Evolutionary conservation across 1,140 invertebrate species (phyloP), one percentile per base, ranked within the genome.

Genomic region (Helicoverpa armigera): DNA sequence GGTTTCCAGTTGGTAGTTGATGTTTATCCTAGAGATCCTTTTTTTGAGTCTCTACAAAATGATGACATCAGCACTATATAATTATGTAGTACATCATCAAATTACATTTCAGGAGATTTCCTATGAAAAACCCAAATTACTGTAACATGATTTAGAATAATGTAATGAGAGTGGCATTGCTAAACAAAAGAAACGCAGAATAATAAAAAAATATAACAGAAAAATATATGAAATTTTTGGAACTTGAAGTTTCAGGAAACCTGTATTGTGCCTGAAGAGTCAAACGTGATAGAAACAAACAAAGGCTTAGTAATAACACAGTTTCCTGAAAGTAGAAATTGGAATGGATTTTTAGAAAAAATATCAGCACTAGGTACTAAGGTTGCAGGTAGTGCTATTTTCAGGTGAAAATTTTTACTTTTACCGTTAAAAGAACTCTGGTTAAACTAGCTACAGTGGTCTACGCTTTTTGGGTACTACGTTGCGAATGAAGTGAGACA

Each of bases 221-320:
- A 35, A 50, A 14, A 48, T 7, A 50, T 67, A 65, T 65, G 3
- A 48, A 18, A 48, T 11, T 10, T 43, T 50, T n/a, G 4, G 10
- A 50, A 67, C 7, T 23, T 5, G 2, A 29, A 18, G 16, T 67
- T 23, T 48, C 48, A 43, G 63, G 43, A 67, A 50, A 12, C 16
- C 0, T 67, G 18, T 67, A 0, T 67, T 3, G 9, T 67, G 18
- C 63, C 43, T 50, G 43, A 50, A 67, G 43, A 35, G 4, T 50
- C 43, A 50, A 67, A 67, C 35, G 14, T 67, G 35, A 67, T 48
- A 48, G 53, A 14, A 53, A 53, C 50, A 70, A 70, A 53, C 18
- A 70, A 53, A 70, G 50, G 61, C 31, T 65, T 65, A 65, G 35
- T 65, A 65, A 65, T 65, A 65, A 65, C 61, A 35, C 61, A 14